Percentiles rank a stretch among this genome's conserved stretches.
Conservation (phyloP, 2,797 vertebrate genomes). For the Halcyon smyrnensis region DNA sequence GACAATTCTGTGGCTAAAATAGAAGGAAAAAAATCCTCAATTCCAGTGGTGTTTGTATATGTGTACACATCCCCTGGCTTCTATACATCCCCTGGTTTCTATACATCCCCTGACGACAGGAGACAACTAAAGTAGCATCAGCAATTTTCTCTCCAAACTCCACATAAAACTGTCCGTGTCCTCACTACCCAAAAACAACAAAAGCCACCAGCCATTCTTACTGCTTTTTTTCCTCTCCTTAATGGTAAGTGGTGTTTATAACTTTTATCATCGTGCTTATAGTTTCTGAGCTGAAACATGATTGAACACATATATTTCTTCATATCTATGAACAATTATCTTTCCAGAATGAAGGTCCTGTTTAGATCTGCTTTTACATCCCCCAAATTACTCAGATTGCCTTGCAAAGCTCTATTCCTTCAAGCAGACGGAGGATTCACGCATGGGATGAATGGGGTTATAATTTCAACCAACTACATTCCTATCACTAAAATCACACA, state of each 20-base stretch:
- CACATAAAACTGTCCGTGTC: neutral
- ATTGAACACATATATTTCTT: neutral
- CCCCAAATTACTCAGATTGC: neutral
- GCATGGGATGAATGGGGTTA: neutral
- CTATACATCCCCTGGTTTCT: neutral
- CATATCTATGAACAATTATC: neutral
- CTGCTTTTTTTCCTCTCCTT: neutral
- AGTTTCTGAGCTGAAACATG: neutral
- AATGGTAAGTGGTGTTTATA: neutral
- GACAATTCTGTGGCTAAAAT: neutral
- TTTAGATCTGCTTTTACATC: neutral
- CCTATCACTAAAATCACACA: conserved; percentile 17
- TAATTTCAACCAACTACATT: conserved; percentile 12
- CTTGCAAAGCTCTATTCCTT: neutral
- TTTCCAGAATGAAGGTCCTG: neutral
- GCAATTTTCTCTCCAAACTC: neutral
- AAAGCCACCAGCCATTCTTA: neutral
- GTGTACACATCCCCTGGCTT: neutral
- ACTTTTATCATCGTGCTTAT: neutral
- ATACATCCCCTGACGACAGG: neutral
- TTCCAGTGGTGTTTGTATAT: neutral
- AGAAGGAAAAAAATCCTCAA: neutral
- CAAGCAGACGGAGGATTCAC: neutral
- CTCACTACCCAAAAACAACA: neutral
- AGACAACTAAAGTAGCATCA: neutral